These are phyloP conservation scores for Rhipidura dahli DNA, from an alignment of 2,113 vertebrate genomes.

Conservation along the genomic window DNA sequence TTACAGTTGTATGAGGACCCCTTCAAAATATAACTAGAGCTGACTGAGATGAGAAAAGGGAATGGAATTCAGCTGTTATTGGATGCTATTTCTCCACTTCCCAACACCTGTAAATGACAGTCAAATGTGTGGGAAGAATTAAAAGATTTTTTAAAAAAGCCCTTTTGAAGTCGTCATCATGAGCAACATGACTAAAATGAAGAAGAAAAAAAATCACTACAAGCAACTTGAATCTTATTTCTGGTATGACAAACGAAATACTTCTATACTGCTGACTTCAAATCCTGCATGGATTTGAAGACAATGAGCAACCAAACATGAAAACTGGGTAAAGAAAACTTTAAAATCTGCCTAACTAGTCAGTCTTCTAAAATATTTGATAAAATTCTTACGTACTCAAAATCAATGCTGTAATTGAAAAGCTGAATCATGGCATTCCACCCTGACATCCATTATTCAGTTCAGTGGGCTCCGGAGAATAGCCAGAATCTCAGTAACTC, in stretches of 20 bases:
- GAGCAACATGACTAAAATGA: not conserved
- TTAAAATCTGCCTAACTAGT: not conserved
- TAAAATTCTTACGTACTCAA: not conserved
- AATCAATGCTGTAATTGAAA: not conserved
- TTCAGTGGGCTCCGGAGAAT: not conserved
- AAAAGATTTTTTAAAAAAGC: not conserved
- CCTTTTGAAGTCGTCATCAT: not conserved
- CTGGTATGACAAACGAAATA: not conserved
- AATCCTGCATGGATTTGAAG: not conserved
- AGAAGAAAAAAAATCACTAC: not conserved
- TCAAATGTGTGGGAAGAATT: not conserved
- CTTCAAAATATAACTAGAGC: not conserved
- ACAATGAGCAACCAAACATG: not conserved
- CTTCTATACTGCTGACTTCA: not conserved
- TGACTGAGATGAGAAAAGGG: not conserved
- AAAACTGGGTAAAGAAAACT: not conserved
- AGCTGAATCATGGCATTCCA: not conserved
- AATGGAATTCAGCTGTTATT: not conserved
- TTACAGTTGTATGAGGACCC: rapidly evolving
- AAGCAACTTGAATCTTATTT: not conserved
- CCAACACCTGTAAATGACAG: not conserved
- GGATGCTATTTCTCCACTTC: not conserved
- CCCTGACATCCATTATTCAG: not conserved
- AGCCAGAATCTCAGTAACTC: not conserved
- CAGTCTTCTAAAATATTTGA: not conserved